Percentiles rank a stretch among this genome's conserved stretches.
Conservation (phyloP, 2,888 invertebrate genomes). For the Drosophila algonquin region DNA sequence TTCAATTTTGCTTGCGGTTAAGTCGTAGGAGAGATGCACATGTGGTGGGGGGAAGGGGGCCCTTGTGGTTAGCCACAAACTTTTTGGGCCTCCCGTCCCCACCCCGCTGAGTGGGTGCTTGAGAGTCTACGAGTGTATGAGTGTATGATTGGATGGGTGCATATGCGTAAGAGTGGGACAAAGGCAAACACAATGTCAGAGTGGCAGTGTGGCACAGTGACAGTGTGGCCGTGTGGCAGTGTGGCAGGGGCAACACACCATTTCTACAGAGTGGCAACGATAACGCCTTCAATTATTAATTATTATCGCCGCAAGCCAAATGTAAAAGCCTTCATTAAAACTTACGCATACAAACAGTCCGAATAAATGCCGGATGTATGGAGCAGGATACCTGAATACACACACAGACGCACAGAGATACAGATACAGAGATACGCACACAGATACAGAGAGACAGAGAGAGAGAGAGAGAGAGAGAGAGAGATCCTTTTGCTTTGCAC, state of each 20-base stretch:
- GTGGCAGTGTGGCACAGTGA: no score
- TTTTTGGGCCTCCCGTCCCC: slow-evolving; percentile 26
- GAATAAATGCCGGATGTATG: background rate
- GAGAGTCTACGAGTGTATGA: background rate
- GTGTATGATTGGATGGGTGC: background rate
- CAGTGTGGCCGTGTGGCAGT: no score
- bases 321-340: slow-evolving; percentile 71
- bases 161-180: slow-evolving; percentile 27
- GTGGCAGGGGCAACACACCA: slow-evolving; percentile 18
- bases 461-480: slow-evolving; percentile 11
- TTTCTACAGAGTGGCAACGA: slow-evolving; percentile 38
- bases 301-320: slow-evolving; percentile 75
- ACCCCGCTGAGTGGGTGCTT: background rate
- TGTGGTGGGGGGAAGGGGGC: background rate
- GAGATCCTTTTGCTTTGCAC: background rate
- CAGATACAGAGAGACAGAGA: slow-evolving; percentile 17
- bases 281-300: slow-evolving; percentile 69
- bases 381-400: slow-evolving; percentile 31
- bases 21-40: no score
- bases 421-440: background rate
- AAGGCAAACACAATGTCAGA: slow-evolving; percentile 51
- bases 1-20: slow-evolving; percentile 67
- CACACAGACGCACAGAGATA: background rate
- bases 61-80: slow-evolving; percentile 54
- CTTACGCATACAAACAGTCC: slow-evolving; percentile 39